These are phyloP conservation scores for Heliconius melpomene DNA, from an alignment of 1,140 invertebrate species.

Conservation along the genomic window DNA sequence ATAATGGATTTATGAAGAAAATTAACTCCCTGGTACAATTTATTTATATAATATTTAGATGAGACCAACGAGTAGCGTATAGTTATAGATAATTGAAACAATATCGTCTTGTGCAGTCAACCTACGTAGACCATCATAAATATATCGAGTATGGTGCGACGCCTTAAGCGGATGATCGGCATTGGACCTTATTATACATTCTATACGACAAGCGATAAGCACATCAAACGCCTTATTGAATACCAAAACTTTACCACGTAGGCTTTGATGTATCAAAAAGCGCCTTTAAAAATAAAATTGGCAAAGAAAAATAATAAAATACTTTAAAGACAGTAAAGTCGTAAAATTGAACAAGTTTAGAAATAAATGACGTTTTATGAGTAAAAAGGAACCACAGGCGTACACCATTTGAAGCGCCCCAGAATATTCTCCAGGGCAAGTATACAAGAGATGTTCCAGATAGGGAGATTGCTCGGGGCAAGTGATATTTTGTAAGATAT, in stretches of 20 bases:
- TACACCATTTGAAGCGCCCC: slow-evolving; percentile 11
- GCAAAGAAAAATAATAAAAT: background rate
- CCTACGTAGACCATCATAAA: slow-evolving; percentile 32
- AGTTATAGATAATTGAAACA: slow-evolving; percentile 7
- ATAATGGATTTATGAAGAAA: background rate
- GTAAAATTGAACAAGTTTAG: background rate
- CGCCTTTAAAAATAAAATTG: background rate
- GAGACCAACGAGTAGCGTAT: background rate
- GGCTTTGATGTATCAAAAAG: slow-evolving; percentile 9
- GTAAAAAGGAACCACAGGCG: background rate
- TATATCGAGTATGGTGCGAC: slow-evolving; percentile 32
- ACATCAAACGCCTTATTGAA: slow-evolving; percentile 36
- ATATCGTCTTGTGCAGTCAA: slow-evolving; percentile 21
- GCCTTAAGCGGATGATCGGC: slow-evolving; percentile 36
- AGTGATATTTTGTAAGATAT: slow-evolving; percentile 19
- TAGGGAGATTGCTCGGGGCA: slow-evolving; percentile 11
- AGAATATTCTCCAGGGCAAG: slow-evolving; percentile 12
- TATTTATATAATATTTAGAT: background rate
- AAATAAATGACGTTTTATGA: background rate
- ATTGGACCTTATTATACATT: slow-evolving; percentile 37
- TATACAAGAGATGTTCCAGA: slow-evolving; percentile 17
- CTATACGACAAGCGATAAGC: slow-evolving; percentile 29
- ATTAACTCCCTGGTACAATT: background rate
- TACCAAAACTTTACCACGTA: slow-evolving; percentile 26
- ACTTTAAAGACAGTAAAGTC: background rate